Conservation (phyloP, 2,888 invertebrate genomes). For the Athalia circularis region DNA sequence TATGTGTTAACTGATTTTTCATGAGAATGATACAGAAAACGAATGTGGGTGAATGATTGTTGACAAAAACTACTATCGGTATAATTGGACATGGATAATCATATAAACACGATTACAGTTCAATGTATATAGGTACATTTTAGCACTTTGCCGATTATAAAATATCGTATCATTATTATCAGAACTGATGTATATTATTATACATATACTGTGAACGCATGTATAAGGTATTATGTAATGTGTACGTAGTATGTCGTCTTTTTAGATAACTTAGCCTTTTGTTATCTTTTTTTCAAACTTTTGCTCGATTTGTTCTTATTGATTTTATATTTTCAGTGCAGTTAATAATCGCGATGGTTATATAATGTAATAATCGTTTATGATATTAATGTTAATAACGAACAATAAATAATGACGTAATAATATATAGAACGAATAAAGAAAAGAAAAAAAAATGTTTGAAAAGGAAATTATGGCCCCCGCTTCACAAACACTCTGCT, state of each 20-base stretch:
- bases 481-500: constrained; percentile 54
- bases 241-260: background rate
- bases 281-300: background rate
- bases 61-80: constrained; percentile 11
- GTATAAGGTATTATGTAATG: background rate
- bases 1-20: too few relatives aligned
- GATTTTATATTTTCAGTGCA: background rate
- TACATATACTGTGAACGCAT: background rate
- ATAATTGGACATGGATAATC: constrained; percentile 10
- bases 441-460: background rate
- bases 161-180: constrained; percentile 21
- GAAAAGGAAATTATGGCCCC: constrained; percentile 47
- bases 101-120: constrained; percentile 31
- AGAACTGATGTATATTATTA: constrained; percentile 12
- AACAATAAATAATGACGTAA: constrained; percentile 13
- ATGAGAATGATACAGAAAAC: background rate
- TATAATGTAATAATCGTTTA: background rate
- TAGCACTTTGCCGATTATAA: constrained; percentile 32
- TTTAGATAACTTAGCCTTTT: background rate
- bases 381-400: background rate
- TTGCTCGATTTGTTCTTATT: background rate
- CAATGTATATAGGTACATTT: constrained; percentile 28
- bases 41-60: background rate
- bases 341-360: background rate
- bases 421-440: background rate